phyloP scores from a whole-genome alignment of 2,888 invertebrate genomes.

The Athripsodes cinereus region DNA sequence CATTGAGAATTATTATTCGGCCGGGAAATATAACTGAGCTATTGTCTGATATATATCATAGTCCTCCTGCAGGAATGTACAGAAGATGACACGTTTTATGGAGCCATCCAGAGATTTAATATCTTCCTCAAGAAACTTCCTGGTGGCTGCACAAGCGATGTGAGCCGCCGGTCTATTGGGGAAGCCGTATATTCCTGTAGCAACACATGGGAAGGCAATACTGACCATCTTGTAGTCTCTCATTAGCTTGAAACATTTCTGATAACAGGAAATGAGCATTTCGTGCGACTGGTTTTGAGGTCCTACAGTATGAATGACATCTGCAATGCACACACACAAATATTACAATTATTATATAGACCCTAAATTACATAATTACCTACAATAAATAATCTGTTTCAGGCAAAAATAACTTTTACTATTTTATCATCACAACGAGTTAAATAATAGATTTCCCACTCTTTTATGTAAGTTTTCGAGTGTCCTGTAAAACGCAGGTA shows the following conservation, averaged over 20 bases:
- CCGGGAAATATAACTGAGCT: constrained; percentile 67
- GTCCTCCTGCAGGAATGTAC: constrained; percentile 69
- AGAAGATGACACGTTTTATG: constrained; percentile 74
- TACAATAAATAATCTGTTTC: too few species aligned
- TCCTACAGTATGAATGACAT: constrained; percentile 87
- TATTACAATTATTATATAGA: too few species aligned
- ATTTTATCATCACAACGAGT: neutral
- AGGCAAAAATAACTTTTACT: neutral
- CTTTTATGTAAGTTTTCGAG: too few species aligned
- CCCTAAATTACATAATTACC: too few species aligned
- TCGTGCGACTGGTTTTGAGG: constrained; percentile 67
- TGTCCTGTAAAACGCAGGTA: too few species aligned
- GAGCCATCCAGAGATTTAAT: constrained; percentile 36
- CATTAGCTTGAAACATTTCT: constrained; percentile 55
- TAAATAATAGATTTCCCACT: too few species aligned
- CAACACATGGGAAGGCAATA: constrained; percentile 85
- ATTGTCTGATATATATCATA: constrained; percentile 64
- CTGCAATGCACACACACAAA: constrained; percentile 58
- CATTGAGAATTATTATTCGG: constrained; percentile 38
- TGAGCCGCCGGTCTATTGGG: constrained; percentile 72
- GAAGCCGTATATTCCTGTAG: constrained; percentile 88
- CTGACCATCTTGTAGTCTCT: constrained; percentile 52
- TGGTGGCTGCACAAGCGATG: constrained; percentile 62
- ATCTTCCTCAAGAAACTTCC: constrained; percentile 55
- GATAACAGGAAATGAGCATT: constrained; percentile 63